Conservation (phyloP, 2,888 invertebrate species). For the Podabrus alpinus region DNA sequence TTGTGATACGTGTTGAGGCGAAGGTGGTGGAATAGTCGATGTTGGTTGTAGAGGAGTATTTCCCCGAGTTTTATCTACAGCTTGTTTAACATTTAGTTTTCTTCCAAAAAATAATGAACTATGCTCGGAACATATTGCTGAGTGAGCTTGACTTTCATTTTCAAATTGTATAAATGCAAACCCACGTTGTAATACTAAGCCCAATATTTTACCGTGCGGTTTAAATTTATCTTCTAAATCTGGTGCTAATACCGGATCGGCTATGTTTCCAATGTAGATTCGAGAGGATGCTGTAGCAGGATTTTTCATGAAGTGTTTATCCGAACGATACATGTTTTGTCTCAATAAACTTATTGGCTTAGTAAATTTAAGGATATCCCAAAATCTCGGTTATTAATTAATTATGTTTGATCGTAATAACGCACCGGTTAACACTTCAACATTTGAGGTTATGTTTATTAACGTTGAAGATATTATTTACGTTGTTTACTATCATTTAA, state of each 20-base stretch:
- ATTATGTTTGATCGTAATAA: not conserved
- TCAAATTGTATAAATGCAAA: constrained; percentile 90
- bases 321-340: constrained; percentile 52
- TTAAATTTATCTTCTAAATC: constrained; percentile 77
- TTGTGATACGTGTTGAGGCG: not conserved
- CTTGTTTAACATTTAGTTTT: constrained; percentile 68
- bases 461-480: not conserved
- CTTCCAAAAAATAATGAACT: constrained; percentile 74
- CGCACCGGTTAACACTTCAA: not conserved
- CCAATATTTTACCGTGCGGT: constrained; percentile 72
- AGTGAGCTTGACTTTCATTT: constrained; percentile 72
- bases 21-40: not conserved
- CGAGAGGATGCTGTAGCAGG: constrained; percentile 74
- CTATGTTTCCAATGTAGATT: constrained; percentile 81
- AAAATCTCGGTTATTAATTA: not conserved
- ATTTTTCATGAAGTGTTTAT: constrained; percentile 67
- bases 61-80: constrained; percentile 57
- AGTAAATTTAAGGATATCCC: not conserved
- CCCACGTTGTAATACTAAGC: constrained; percentile 73
- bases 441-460: not conserved
- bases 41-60: constrained; percentile 16
- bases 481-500: not conserved
- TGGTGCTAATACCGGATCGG: constrained; percentile 61
- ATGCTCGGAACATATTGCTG: constrained; percentile 74
- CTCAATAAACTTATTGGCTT: not conserved